Base-by-base conservation (phyloP, 1,140 invertebrate species). In the Pachyrhynchus sulphureomaculatus region DNA sequence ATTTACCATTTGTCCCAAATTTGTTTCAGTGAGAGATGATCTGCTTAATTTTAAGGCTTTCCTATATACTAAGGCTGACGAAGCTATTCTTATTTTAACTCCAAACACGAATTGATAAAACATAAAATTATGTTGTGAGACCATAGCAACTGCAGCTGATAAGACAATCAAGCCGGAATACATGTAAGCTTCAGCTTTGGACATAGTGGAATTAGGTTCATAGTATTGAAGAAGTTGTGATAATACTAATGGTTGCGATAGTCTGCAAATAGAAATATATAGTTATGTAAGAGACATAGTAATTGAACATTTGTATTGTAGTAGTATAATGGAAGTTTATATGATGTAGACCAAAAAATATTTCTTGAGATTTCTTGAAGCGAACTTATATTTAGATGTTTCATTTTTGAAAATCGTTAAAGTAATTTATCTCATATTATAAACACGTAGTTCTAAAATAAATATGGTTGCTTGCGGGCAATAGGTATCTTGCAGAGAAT, bases 1-100 rank as follows among this genome's bases (percentile, higher is more conserved):
- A 74, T 95, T 96, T 0, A 95, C 86, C 44, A 93, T 88, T 71
- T 92, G 88, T 0, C 92, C 92, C 1, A 88, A 80, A 0, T 91
- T 86, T 0, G 90, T 91, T 72, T 89, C 83, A 0, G 84, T 84
- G n/a, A 92, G 75, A 10, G 90, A 86, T 12, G 79, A 82, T 62
- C 79, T 80, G 6, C 83, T 84, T 0, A 87, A 68, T 64, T 76
- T 78, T 37, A 88, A 69, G 1, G 80, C 85, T 81, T 93, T 94
- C 72, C 89, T 83, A 76, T 93, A 95, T 61, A 93, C 86, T 33
- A 93, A 78, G 0, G 89, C 87, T 21, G 41, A 18, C 72, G 86
- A 86, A 1, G 89, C 87, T 26, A 93, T 82, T 58, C 90, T 81
- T 61, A 91, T 83, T 75, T 90, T 88, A 86, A 93, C 89, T 24